Conservation (phyloP, 2,113 vertebrate genomes). For the Gavialis gangeticus region DNA sequence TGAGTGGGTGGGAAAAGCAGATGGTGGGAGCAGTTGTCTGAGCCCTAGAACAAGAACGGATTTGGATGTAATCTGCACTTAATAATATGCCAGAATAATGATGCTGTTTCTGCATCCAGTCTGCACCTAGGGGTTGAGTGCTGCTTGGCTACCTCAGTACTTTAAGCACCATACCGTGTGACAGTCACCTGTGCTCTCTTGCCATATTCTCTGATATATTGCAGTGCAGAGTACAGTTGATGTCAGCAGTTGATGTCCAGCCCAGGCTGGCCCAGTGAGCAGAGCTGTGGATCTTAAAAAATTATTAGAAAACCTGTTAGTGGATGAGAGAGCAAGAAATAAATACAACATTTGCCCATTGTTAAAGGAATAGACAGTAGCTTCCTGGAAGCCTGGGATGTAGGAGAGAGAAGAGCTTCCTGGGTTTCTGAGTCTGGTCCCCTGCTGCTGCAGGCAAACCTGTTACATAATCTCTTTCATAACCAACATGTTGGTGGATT, state of each 20-base stretch:
- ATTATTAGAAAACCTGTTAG: not conserved
- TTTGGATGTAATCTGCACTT: not conserved
- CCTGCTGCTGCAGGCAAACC: no score
- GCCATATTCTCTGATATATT: not conserved
- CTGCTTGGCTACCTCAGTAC: not conserved
- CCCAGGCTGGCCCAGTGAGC: not conserved
- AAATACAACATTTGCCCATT: not conserved
- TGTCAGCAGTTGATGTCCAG: not conserved
- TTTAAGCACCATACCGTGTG: not conserved
- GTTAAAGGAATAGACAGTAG: accelerated
- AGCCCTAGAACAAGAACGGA: not conserved
- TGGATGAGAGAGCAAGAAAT: not conserved
- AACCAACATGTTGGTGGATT: not conserved
- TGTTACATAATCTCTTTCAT: no score
- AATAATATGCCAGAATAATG: not conserved
- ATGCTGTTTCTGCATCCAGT: not conserved
- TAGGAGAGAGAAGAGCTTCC: no score
- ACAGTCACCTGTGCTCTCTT: not conserved
- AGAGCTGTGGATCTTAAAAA: not conserved
- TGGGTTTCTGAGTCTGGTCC: no score
- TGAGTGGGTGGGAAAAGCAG: not conserved
- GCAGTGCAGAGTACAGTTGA: not conserved
- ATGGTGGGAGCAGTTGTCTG: not conserved
- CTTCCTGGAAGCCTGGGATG: not conserved
- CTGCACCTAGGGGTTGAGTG: accelerated